Base-by-base conservation (phyloP, 2,113 vertebrate genomes). In the Cephalopterus ornatus region DNA sequence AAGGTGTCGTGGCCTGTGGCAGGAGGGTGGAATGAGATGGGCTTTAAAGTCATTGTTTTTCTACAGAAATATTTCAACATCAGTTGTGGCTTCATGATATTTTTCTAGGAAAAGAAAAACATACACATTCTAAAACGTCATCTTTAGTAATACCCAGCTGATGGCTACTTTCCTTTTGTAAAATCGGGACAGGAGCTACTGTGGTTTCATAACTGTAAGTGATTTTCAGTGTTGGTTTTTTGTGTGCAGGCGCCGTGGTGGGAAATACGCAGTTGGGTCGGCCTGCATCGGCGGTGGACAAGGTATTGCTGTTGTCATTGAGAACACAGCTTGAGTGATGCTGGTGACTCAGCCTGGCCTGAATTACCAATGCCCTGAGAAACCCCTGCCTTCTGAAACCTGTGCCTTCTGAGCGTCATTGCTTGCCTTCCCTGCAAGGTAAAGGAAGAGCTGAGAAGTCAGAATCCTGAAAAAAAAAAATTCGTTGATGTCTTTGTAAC, bases 231-330 rank as follows among this genome's bases (percentile, higher is more conserved):
- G 42, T 55, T 53, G 9, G 9, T 56, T 92, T 53, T 76, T 86
- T 56, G 80, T 24, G 30, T 15, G 6, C 94, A 99, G 99, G 97
- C 98, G 99, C 23, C 98, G 98, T 16, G 98, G 99, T 6, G 99
- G 98, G 32, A 99, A 98, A 62, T 99, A 99, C 0, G 99, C 98
- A 0, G 97, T 99, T 2, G 99, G 99, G 9, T 99, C 99, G 0
- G 99, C 99, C 49, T 99, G 99, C 96, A 99, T 99, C 9, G 99
- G 99, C 3, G 99, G 99, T 1, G 99, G 99, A 55, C 99, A 99
- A 78, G 99, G 99, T 12, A 99, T 99, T 9, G 99, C 99, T 6
- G 26, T 99, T 74, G 71, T 99, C 94, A 93, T 99, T 17, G 98
- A 99, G 97, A 99, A 98, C 72, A 93, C 94, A 53, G 97, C 98